Percentiles rank a stretch among this genome's conserved stretches.
phyloP scores from a whole-genome alignment of 2,888 invertebrate species.

The Theodoxus fluviatilis region DNA sequence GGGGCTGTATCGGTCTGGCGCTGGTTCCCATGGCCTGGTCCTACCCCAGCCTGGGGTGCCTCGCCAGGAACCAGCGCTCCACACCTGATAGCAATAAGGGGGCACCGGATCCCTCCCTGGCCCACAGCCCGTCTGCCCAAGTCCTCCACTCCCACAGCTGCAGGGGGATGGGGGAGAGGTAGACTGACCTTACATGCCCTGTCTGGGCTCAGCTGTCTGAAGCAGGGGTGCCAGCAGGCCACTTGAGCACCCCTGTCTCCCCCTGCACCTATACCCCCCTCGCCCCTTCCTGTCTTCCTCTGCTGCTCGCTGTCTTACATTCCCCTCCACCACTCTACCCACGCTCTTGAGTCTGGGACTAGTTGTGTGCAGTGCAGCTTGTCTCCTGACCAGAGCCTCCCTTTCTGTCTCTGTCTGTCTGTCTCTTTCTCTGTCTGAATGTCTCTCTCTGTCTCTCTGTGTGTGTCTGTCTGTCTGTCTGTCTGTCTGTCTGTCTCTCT shows the following conservation, averaged over 20 bases:
- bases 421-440: neutral
- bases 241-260: no score
- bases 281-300: no score
- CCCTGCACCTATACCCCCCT: no score
- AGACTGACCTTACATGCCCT: no score
- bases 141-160: no score
- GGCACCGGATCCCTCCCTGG: conserved; percentile 4
- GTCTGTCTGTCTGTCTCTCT: neutral
- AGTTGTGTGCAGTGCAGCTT: conserved; percentile 19
- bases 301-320: no score
- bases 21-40: neutral
- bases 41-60: conserved; percentile 6
- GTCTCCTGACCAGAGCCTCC: neutral
- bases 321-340: no score
- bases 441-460: neutral
- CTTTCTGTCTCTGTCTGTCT: conserved; percentile 6
- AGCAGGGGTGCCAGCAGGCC: no score
- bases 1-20: no score
- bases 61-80: neutral
- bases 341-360: no score
- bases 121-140: conserved; percentile 14
- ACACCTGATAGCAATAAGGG: neutral
- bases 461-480: neutral
- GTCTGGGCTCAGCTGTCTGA: no score
- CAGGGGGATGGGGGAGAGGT: no score